Conservation (phyloP, 2,797 vertebrate species). For the Xiphorhynchus erythropygius region DNA sequence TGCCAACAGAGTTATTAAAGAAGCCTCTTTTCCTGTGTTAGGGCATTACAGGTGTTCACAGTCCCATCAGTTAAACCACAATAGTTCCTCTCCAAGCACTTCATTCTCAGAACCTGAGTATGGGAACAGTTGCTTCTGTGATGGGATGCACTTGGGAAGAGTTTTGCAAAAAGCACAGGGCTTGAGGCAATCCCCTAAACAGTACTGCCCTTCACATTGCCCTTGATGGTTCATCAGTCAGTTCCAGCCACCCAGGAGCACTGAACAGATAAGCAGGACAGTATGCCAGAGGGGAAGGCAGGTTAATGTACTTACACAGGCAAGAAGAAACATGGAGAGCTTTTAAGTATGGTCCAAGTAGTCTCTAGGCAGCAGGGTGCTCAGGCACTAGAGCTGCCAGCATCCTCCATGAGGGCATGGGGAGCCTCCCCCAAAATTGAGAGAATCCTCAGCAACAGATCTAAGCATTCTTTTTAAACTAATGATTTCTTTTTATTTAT, state of each 20-base stretch:
- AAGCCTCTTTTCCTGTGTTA: neutral
- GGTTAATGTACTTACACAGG: neutral
- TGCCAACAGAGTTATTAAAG: neutral
- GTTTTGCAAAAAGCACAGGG: neutral
- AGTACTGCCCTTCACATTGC: neutral
- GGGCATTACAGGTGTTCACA: neutral
- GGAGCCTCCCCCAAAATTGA: rapidly evolving
- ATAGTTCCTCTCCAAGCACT: neutral
- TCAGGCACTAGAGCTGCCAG: neutral
- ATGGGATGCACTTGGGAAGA: rapidly evolving
- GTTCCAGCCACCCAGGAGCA: rapidly evolving
- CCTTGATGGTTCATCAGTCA: neutral
- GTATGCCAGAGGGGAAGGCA: neutral
- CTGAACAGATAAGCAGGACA: neutral
- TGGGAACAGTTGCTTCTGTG: rapidly evolving
- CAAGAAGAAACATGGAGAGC: rapidly evolving
- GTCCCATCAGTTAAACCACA: rapidly evolving
- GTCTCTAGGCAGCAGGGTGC: neutral
- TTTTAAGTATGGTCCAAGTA: neutral
- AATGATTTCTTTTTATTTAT: neutral
- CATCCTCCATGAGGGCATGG: neutral
- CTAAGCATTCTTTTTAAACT: neutral
- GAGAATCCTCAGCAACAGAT: neutral
- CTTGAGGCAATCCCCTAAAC: neutral
- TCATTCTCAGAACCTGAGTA: rapidly evolving